A percentile compares a stretch with the other conserved stretches of the same genome.
Evolutionary conservation across 2,888 invertebrate species (phyloP).

Genomic region (Chorisops tibialis): DNA sequence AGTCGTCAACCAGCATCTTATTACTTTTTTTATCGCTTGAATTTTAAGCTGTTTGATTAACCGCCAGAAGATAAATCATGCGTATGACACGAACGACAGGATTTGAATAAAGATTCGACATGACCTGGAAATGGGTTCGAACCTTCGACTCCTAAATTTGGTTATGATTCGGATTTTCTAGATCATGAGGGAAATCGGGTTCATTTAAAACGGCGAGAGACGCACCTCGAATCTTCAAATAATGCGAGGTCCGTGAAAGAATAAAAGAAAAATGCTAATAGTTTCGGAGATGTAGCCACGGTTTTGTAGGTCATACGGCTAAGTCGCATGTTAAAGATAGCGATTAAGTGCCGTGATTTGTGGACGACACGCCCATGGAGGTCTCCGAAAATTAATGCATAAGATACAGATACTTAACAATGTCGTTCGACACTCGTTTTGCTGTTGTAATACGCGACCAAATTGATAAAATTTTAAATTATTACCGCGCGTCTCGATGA

Average conservation of each 20-base stretch:
- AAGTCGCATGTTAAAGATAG: no score
- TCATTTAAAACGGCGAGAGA: not conserved
- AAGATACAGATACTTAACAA: no score
- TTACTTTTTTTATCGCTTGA: constrained; percentile 17
- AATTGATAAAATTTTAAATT: no score
- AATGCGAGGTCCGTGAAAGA: not conserved
- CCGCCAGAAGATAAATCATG: constrained; percentile 5
- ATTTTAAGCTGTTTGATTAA: constrained; percentile 21
- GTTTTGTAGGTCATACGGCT: no score
- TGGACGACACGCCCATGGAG: constrained; percentile 4
- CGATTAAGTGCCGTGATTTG: not conserved
- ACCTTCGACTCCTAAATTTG: no score
- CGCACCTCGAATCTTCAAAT: not conserved
- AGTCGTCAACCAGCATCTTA: constrained; percentile 20
- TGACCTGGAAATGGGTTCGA: no score
- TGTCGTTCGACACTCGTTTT: no score
- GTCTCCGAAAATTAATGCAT: not conserved
- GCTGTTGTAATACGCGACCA: no score
- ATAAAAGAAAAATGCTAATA: not conserved
- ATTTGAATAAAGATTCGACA: not conserved
- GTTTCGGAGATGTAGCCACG: not conserved
- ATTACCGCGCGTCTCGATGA: no score
- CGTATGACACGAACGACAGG: not conserved
- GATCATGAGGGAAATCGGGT: not conserved
- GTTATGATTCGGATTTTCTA: no score